Evolutionary conservation across 2,888 invertebrate genomes (phyloP).

Genomic region (Eupithecia subumbrata): DNA sequence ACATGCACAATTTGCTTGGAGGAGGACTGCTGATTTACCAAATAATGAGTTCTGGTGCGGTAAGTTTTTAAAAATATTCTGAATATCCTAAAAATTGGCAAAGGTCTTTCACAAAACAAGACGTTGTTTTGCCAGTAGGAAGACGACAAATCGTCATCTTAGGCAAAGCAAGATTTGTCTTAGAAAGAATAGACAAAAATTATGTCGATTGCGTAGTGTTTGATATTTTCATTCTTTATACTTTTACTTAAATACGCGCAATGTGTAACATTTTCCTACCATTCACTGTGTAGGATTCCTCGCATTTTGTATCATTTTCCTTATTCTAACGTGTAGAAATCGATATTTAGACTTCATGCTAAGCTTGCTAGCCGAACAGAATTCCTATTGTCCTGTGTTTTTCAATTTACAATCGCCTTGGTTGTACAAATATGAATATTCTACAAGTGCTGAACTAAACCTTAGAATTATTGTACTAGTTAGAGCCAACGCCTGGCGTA

Average conservation of each 20-base stretch:
- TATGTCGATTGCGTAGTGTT: no score
- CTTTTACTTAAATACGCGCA: no score
- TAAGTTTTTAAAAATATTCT: slow-evolving; percentile 38
- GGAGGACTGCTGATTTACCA: slow-evolving; percentile 58
- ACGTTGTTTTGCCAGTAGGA: background rate
- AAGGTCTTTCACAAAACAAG: background rate
- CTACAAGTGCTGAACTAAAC: background rate
- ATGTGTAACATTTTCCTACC: no score
- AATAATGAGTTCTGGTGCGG: slow-evolving; percentile 51
- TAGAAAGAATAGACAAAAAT: no score
- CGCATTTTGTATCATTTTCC: no score
- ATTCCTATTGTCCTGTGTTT: background rate
- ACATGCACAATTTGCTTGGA: slow-evolving; percentile 56
- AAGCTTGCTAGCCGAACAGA: background rate
- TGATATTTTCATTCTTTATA: no score
- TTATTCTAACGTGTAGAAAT: background rate
- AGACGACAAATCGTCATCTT: background rate
- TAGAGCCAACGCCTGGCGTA: background rate
- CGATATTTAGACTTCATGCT: background rate
- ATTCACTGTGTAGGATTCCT: no score
- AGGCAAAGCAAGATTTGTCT: background rate
- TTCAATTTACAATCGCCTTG: background rate
- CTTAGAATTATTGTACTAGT: background rate
- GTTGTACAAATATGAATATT: background rate
- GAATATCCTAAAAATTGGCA: background rate